Evolutionary conservation across 2,797 vertebrate genomes (phyloP), one percentile per base, ranked within the genome.

Genomic region (Acipenser ruthenus): DNA sequence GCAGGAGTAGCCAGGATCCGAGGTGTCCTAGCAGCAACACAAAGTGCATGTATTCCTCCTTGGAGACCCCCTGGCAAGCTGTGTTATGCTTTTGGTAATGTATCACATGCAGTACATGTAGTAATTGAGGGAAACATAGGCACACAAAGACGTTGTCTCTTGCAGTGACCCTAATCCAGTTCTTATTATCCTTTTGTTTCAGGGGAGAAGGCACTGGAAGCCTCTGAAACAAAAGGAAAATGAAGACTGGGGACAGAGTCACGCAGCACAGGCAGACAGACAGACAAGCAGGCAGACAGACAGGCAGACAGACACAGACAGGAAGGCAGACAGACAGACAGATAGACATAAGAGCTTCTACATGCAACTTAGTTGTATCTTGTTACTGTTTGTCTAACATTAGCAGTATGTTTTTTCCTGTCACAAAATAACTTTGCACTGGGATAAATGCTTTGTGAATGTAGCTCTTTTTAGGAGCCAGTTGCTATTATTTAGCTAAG

Each of bases 151-250:
- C 49, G 10, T 10, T 11, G 47, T 10, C 51, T 48, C 7, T 49
- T 13, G 7, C n/a, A 76, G 66, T 60, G 78, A 82, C 79, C 86
- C 84, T 94, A 93, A 94, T 85, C 73, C 72, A 77, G 86, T 85
- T 88, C 86, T 83, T 95, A 88, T 89, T 89, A 92, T 94, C 93
- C 93, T 94, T 93, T 87, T 93, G 93, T 98, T 97, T 93, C 94
- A 98, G 95, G 93, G 87, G 89, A 86, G 84, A 86, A 86, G 86
- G 78, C 78, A 79, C 79, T 87, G 84, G 89, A 86, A 85, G 83
- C 88, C 92, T 89, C 92, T 93, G 95, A 92, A 91, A 94, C 87
- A 94, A 88, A 91, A 10, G 90, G 91, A 91, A 92, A 89, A 89
- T 51, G 83, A 90, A 81, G 89, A 84, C 77, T 83, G 82, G 80